A percentile compares a stretch with the other conserved stretches of the same genome.
Conservation (phyloP, 1,140 invertebrate genomes). For the Condylostylus longicornis region DNA sequence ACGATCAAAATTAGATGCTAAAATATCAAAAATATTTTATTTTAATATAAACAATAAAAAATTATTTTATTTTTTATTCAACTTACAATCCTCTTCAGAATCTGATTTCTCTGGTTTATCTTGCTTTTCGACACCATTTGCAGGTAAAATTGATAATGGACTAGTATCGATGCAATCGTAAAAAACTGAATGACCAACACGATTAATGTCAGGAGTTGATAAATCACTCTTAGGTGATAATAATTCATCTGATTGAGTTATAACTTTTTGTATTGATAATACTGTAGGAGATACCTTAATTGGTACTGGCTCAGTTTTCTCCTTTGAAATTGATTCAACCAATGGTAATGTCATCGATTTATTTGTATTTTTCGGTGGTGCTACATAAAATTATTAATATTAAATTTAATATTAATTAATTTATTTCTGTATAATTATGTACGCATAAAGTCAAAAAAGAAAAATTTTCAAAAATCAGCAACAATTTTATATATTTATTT, state of each 20-base stretch:
- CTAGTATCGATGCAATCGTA: slow-evolving; percentile 35
- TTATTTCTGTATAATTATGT: neutral
- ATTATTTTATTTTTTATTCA: slow-evolving; percentile 3
- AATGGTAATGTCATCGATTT: slow-evolving; percentile 28
- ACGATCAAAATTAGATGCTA: slow-evolving; percentile 61
- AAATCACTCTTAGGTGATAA: slow-evolving; percentile 19
- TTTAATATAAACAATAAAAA: slow-evolving; percentile 6
- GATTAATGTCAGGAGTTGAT: slow-evolving; percentile 23
- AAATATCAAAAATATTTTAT: slow-evolving; percentile 6
- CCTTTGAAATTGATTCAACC: slow-evolving; percentile 10
- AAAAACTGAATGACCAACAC: slow-evolving; percentile 35
- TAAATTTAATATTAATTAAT: neutral
- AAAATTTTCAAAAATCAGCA: neutral
- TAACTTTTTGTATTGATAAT: no score
- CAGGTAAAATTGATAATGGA: slow-evolving; percentile 24
- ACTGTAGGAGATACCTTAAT: neutral
- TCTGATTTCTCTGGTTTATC: slow-evolving; percentile 53
- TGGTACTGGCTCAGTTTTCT: neutral
- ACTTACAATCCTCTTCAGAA: slow-evolving; percentile 49
- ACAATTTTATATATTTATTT: neutral
- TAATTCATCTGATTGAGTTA: slow-evolving; percentile 3
- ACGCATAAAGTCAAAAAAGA: neutral
- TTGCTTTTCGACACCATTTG: slow-evolving; percentile 46
- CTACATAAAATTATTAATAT: neutral
- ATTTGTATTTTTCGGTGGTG: slow-evolving; percentile 7